Percentiles rank a stretch among this genome's conserved stretches.
Conservation (phyloP, 2,113 vertebrate genomes). For the Scatophagus argus region DNA sequence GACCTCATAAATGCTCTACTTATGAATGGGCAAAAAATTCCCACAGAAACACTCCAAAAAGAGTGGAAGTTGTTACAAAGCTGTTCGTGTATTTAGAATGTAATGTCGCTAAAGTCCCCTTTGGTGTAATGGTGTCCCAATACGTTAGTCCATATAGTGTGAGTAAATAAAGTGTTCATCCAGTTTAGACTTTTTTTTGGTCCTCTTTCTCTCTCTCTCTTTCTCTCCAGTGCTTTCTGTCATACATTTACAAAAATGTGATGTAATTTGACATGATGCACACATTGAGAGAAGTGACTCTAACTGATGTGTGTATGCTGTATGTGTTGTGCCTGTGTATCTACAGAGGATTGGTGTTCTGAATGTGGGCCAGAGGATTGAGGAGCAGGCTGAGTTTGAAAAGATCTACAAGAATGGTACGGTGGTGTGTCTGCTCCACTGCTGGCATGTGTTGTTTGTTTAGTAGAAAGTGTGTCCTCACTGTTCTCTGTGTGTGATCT, state of each 20-base stretch:
- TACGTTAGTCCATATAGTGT: no score
- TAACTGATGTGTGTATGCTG: background rate
- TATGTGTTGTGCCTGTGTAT: conserved; percentile 9
- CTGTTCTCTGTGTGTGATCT: conserved; percentile 58
- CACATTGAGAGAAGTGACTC: background rate
- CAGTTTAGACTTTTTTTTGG: no score
- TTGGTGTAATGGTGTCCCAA: no score
- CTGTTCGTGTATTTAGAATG: no score
- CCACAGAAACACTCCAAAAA: no score
- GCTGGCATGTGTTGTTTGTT: conserved; percentile 16
- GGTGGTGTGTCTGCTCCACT: rapidly evolving
- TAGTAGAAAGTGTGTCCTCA: conserved; percentile 13
- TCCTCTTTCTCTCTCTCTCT: no score
- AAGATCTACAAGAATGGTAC: conserved; percentile 98
- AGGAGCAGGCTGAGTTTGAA: conserved; percentile 97
- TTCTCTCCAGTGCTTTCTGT: no score
- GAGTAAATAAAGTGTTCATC: no score
- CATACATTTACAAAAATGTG: background rate
- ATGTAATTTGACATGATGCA: background rate
- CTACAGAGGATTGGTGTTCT: conserved; percentile 94
- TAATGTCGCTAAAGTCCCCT: no score
- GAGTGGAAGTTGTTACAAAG: no score
- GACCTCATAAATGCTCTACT: no score
- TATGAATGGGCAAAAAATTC: no score
- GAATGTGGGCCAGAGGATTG: conserved; percentile 93